phyloP scores from a whole-genome alignment of 2,113 vertebrate species.

The Campylomormyrus numenius region DNA sequence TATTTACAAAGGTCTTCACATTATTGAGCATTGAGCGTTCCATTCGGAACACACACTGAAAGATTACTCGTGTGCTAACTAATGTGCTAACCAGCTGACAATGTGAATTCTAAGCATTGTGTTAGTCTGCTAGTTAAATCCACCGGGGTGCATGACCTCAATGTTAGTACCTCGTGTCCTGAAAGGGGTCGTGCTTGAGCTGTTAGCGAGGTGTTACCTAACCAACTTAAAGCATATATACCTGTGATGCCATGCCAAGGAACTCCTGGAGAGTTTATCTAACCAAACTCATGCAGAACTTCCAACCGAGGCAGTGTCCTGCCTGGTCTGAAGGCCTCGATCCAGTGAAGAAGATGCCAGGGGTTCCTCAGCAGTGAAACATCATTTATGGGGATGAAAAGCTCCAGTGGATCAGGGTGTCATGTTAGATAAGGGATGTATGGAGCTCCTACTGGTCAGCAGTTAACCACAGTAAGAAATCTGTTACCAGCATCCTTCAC shows the following conservation, averaged over 20 bases:
- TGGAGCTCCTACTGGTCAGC: neutral
- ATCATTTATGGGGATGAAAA: neutral
- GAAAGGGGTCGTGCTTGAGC: neutral
- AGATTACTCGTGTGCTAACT: neutral
- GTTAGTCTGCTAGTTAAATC: neutral
- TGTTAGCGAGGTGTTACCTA: neutral
- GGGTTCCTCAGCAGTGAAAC: neutral
- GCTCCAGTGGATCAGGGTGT: neutral
- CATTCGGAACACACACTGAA: neutral
- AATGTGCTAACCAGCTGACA: neutral
- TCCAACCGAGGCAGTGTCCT: neutral
- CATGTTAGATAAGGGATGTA: neutral
- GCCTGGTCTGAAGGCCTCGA: neutral
- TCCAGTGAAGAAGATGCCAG: neutral
- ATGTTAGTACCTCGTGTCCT: neutral
- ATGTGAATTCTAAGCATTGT: neutral
- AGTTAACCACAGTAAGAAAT: neutral
- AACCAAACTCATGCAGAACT: neutral
- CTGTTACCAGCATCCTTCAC: neutral
- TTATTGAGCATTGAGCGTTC: neutral
- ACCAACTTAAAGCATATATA: neutral
- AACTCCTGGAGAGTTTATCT: neutral
- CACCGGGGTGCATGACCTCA: neutral
- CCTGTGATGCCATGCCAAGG: neutral
- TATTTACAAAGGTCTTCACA: neutral